Base-by-base conservation (phyloP, 2,888 invertebrate genomes). In the Drosophila mayaguana region DNA sequence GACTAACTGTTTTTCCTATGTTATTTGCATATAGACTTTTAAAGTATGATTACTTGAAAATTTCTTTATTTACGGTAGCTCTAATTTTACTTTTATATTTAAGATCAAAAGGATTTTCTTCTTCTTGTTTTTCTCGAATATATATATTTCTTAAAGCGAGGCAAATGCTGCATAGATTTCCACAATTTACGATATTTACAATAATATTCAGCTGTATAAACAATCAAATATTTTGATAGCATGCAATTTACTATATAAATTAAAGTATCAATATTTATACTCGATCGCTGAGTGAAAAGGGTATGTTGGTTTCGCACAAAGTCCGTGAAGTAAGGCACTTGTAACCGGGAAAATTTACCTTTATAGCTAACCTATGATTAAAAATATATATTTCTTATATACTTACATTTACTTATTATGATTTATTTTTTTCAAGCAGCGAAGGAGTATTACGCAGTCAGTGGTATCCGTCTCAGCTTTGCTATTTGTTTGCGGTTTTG, bases 41-140 rank as follows among this genome's bases (percentile, higher is more conserved):
- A 65, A 38, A 51, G 22, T 32, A 50, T 57, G 16, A 20, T 59
- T 45, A 54, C 48, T 32, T 36, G 32, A 50, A 56, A 11, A 40
- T 25, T n/a, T 16, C 45, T 62, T 51, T 55, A 68, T 56, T 36
- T 22, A 20, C n/a, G 2, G 20, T 28, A 11, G 4, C 16, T 16
- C 4, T 2, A 0, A 25, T 22, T 46, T 25, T 8, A 28, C 11
- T 46, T 0, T 2, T 16, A 6, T 16, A 6, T 16, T 38, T 7
- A 16, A 38, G 6, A 0, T 12, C 12, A 14, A 14, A 36, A 36
- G 4, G 0, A 1, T 38, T 12, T 25, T 46, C 2, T 9, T 48
- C 6, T 11, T 2, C 11, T 48, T 18, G 18, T 18, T 43, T 18
- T 42, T 20, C 3, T 20, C 4, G 4, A 20, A 45, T 1, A n/a